phyloP scores from a whole-genome alignment of 23 tunicate genomes.

The Styela clava region DNA sequence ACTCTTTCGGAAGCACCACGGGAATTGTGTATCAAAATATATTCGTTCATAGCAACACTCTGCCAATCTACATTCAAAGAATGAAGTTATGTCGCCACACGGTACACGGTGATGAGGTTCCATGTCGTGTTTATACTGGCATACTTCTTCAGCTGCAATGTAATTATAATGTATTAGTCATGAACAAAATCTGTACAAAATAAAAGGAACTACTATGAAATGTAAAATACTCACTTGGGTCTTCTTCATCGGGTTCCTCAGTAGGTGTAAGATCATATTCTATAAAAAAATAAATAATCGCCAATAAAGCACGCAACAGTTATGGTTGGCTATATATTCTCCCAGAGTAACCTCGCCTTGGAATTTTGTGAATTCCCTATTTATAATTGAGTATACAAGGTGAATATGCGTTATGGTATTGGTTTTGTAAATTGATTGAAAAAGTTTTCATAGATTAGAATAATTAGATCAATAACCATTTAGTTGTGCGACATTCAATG shows the following conservation, averaged over 20 bases:
- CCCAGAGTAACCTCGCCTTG: no score
- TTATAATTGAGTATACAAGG: no score
- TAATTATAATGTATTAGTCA: not conserved
- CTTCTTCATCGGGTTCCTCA: constrained; percentile 6
- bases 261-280: constrained; percentile 7
- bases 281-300: not conserved
- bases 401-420: no score
- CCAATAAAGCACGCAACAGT: no score
- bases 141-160: constrained; percentile 1
- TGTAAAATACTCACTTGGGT: not conserved
- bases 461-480: no score
- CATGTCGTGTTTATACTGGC: not conserved
- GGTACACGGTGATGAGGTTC: not conserved
- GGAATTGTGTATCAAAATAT: not conserved
- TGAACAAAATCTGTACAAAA: no score
- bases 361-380: no score
- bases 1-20: constrained; percentile 13
- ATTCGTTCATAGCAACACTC: not conserved
- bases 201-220: no score
- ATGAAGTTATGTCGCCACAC: not conserved
- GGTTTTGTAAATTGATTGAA: no score
- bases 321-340: no score
- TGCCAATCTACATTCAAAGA: not conserved
- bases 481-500: no score
- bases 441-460: no score